Evolutionary conservation across 1,140 invertebrate genomes (phyloP).

Genomic region (Solenopsis invicta): DNA sequence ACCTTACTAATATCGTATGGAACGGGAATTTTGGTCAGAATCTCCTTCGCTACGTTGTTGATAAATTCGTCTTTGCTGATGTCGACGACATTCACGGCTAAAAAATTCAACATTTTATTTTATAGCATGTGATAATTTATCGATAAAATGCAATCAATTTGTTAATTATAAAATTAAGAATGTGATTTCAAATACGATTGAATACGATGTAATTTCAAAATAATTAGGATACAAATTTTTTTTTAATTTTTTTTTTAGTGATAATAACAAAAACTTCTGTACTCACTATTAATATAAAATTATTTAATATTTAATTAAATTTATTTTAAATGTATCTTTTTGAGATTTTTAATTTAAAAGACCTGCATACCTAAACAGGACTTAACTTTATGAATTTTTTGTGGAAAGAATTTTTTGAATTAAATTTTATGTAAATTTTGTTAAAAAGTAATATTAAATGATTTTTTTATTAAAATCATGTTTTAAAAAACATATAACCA

Average conservation of each 20-base stretch:
- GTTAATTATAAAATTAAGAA: no score
- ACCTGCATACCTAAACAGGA: no score
- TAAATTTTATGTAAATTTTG: no score
- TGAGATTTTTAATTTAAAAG: no score
- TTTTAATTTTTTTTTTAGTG: no score
- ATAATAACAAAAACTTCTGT: neutral
- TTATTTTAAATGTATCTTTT: neutral
- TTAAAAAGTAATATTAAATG: no score
- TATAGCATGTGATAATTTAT: neutral
- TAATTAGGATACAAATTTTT: neutral
- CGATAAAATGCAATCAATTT: neutral
- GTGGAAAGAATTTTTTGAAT: no score
- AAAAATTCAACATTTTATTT: neutral
- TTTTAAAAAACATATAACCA: no score
- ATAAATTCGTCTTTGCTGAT: slow-evolving; percentile 94
- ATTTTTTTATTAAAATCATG: no score
- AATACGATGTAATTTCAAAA: neutral
- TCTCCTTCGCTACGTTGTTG: slow-evolving; percentile 92
- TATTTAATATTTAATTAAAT: neutral
- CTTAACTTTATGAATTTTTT: no score
- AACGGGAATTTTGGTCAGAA: slow-evolving; percentile 91
- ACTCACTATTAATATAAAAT: no score
- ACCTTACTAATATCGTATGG: slow-evolving; percentile 93
- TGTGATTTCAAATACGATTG: no score
- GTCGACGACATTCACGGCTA: slow-evolving; percentile 83